phyloP scores from a whole-genome alignment of 2,888 invertebrate species.

The Yponomeuta cagnagella region DNA sequence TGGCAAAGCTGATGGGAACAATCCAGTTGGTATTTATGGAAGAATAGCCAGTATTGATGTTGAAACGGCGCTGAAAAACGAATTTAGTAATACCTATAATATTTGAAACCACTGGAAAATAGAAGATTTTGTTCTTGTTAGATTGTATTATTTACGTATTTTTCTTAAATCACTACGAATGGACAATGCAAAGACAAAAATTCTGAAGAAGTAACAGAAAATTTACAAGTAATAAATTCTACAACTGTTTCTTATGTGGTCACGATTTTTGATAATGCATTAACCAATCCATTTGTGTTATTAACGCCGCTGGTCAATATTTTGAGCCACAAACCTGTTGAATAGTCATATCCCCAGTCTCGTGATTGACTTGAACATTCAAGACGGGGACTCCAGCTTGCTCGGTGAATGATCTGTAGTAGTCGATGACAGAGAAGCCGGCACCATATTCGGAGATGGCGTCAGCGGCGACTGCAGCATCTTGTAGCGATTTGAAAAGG shows the following conservation, averaged over 20 bases:
- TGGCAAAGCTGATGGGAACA: constrained; percentile 59
- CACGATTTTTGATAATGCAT: too few species aligned
- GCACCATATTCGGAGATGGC: constrained; percentile 49
- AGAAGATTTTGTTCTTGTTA: too few species aligned
- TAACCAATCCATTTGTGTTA: too few species aligned
- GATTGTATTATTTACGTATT: too few species aligned
- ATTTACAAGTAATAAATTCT: too few species aligned
- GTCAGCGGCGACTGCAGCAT: constrained; percentile 32
- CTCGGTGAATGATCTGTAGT: constrained; percentile 70
- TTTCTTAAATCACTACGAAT: too few species aligned
- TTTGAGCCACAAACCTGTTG: constrained; percentile 46
- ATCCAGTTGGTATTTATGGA: constrained; percentile 44
- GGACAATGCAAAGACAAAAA: too few species aligned
- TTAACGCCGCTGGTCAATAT: too few species aligned
- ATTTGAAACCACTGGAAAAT: too few species aligned
- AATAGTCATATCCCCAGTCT: constrained; percentile 50
- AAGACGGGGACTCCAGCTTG: constrained; percentile 78
- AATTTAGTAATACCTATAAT: background rate
- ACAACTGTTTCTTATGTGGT: too few species aligned
- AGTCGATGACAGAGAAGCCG: constrained; percentile 52
- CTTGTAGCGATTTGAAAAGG: constrained; percentile 65
- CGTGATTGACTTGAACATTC: constrained; percentile 65
- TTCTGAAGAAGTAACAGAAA: too few species aligned
- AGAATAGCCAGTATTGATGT: constrained; percentile 53
- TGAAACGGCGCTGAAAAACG: constrained; percentile 65